Percentiles rank a stretch among this genome's conserved stretches.
Evolutionary conservation across 1,140 invertebrate species (phyloP).

Genomic region (Leucophenga varia): DNA sequence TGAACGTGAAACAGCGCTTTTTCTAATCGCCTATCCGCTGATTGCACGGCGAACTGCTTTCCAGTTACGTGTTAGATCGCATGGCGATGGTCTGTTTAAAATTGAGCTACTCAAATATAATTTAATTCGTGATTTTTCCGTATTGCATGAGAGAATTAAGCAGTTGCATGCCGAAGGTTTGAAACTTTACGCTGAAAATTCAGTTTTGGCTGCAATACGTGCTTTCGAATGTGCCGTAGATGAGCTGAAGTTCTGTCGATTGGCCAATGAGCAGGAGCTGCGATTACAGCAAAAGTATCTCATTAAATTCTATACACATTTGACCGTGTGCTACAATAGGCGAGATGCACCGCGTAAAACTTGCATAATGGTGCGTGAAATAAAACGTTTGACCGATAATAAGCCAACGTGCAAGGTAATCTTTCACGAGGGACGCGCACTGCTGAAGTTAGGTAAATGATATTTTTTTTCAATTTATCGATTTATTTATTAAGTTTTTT

Average conservation of each 20-base stretch:
- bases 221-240: slow-evolving; percentile 57
- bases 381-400: slow-evolving; percentile 56
- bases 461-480: too few relatives aligned
- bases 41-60: slow-evolving; percentile 68
- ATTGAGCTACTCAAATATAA: slow-evolving; percentile 60
- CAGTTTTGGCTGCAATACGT: slow-evolving; percentile 35
- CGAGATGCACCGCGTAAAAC: slow-evolving; percentile 61
- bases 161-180: slow-evolving; percentile 49
- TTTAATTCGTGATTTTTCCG: slow-evolving; percentile 58
- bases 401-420: slow-evolving; percentile 62
- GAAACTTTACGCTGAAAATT: slow-evolving; percentile 31
- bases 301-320: slow-evolving; percentile 65
- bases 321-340: slow-evolving; percentile 70
- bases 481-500: too few relatives aligned
- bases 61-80: slow-evolving; percentile 65
- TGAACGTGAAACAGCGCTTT: slow-evolving; percentile 66
- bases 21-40: slow-evolving; percentile 66
- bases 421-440: slow-evolving; percentile 64
- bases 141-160: slow-evolving; percentile 51
- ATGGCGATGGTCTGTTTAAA: slow-evolving; percentile 59
- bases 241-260: slow-evolving; percentile 58
- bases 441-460: slow-evolving; percentile 60
- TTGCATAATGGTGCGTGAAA: slow-evolving; percentile 62
- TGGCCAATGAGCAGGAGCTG: slow-evolving; percentile 66
- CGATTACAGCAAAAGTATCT: slow-evolving; percentile 62